Base-by-base conservation (phyloP, 2,888 invertebrate genomes). In the Rotaria sp. region DNA sequence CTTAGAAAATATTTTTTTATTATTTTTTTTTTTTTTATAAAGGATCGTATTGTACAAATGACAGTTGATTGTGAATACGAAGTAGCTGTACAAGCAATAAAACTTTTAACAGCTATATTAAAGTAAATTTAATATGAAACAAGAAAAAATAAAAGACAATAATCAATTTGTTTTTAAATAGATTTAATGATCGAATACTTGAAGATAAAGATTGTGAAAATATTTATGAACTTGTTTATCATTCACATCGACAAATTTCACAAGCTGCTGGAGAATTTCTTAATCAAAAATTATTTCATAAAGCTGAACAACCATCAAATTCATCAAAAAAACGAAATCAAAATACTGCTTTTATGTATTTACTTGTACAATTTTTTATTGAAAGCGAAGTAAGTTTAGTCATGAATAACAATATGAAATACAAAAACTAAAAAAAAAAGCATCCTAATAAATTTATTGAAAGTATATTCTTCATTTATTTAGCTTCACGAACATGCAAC, bases 41-140 rank as follows among this genome's bases (percentile, higher is more conserved):
- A n/a, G n/a, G 98, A 98, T 91, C 94, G 99, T 87, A 96, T 99
- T 89, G 97, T 98, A 45, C 95, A 97, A 88, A 99, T 99, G 99
- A 96, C 99, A 1, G 92, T 98, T 87, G 99, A 99, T 91, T 97
- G 96, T 91, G 98, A 99, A 91, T 95, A 95, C 88, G 99, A 99
- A 89, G 96, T 96, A 4, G 97, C 97, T 13, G 97, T 99, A 18
- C 96, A 96, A 91, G 97, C 97, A 59, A 97, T 99, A 1, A 94
- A 94, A 89, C 93, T 99, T 41, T 96, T 99, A 86, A 97, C 96
- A 88, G 95, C 95, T 87, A 96, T 99, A 88, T 93, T 96, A 88
- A 95, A 95, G 94, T 95, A 93, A 91, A 74, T n/a, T n/a, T n/a
- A n/a, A n/a, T n/a, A n/a, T n/a, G 48, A 50, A 11, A 13, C 45